Evolutionary conservation across 1,140 invertebrate genomes (phyloP).

Genomic region (Galleria mellonella): DNA sequence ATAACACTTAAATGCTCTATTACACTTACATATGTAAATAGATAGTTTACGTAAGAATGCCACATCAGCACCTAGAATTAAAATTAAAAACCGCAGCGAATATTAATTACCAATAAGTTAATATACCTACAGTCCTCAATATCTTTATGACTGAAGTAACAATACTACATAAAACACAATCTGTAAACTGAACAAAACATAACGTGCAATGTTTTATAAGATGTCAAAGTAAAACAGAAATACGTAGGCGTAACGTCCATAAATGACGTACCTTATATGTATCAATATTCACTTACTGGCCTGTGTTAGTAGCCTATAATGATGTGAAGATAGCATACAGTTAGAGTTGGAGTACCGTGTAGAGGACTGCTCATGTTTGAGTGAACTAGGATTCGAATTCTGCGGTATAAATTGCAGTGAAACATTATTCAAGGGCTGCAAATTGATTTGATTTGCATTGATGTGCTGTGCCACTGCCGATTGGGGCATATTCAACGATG

Average conservation of each 20-base stretch:
- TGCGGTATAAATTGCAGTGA: constrained; percentile 42
- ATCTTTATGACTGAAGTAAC: constrained; percentile 11
- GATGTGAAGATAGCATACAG: constrained; percentile 47
- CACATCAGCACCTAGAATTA: constrained; percentile 6
- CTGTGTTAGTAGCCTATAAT: constrained; percentile 49
- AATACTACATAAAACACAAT: constrained; percentile 24
- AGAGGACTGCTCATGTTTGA: constrained; percentile 42
- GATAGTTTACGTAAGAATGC: constrained; percentile 10
- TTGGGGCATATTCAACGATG: constrained; percentile 39
- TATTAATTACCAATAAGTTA: background rate
- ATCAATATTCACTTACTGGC: constrained; percentile 39
- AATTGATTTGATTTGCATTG: constrained; percentile 35
- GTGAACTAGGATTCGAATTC: constrained; percentile 25
- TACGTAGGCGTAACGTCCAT: background rate
- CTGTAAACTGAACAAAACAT: constrained; percentile 10
- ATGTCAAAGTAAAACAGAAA: background rate
- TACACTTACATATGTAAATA: constrained; percentile 4
- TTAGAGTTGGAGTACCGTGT: constrained; percentile 44
- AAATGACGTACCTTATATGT: background rate
- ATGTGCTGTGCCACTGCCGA: constrained; percentile 28
- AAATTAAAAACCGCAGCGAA: constrained; percentile 14
- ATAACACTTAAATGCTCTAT: no score
- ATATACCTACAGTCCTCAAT: background rate
- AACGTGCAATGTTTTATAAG: constrained; percentile 3
- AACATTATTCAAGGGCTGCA: constrained; percentile 33